Base-by-base conservation (phyloP, 30 jellyfish, hydroid and myxozoan species). In the Mastigias papua region DNA sequence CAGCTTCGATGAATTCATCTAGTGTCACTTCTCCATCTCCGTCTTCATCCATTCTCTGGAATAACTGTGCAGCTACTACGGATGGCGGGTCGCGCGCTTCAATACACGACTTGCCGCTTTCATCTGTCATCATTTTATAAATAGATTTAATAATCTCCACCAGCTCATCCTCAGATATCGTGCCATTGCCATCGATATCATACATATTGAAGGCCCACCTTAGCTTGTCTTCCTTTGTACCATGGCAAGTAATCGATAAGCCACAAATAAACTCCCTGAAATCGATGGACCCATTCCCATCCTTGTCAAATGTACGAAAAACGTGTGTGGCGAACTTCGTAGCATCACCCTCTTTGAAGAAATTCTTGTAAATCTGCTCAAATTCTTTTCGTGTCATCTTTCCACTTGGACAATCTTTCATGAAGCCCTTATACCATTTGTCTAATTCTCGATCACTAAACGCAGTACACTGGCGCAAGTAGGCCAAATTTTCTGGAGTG, bases 151-250 rank as follows among this genome's bases (percentile, higher is more conserved):
- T 84, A 6, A 96, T 96, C 66, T 96, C 99, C 57, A 93, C 92
- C 32, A 96, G 87, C 88, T 96, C 99, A 54, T 88, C 98, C 54
- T 96, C 97, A 8, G 94, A 90, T 23, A 96, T 96, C 57, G 99
- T 96, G 32, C 99, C 99, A 64, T 97, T 92, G 34, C 97, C 97
- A 78, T 96, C 98, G 54, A 96, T 96, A 74, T 96, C 99, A 74
- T 96, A 96, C 99, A 96, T 96, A 66, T 96, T 96, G 79, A 96
- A 96, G n/a, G 99, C 99, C 99, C 99, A 96, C 29, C 99, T 76
- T 35, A 96, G 87, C 89, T 96, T 96, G 84, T 96, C 99, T 82
- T 96, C 99, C 87, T 91, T 97, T 62, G 98, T 89, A 27, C 99
- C 99, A 73, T 96, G 99, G 76, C 99, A 96, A 3, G 99, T 96